phyloP scores from a whole-genome alignment of 2,797 vertebrate genomes.

The Sebastolobus alascanus region DNA sequence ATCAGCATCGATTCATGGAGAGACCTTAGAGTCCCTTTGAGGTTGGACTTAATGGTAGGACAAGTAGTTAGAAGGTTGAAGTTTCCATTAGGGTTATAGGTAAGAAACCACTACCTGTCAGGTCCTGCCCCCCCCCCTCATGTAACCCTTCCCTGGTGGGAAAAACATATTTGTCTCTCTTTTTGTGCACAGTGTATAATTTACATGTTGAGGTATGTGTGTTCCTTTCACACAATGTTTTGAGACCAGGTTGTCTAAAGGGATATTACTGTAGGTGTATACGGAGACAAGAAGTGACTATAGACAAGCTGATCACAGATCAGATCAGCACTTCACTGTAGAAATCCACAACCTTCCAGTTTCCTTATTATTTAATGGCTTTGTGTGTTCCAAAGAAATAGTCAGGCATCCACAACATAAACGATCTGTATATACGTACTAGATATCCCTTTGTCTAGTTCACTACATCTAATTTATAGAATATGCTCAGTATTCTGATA shows the following conservation, averaged over 20 bases:
- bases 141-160: constrained; percentile 30
- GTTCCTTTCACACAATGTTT: constrained; percentile 48
- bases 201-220: constrained; percentile 41
- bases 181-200: constrained; percentile 54
- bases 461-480: constrained; percentile 83
- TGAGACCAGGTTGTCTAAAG: constrained; percentile 65
- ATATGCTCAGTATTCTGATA: constrained; percentile 90
- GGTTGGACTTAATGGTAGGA: not conserved
- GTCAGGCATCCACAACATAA: constrained; percentile 50
- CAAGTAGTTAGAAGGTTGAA: not conserved
- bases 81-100: constrained; percentile 21
- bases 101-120: constrained; percentile 2
- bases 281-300: constrained; percentile 43
- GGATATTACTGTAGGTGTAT: constrained; percentile 75
- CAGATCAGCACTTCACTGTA: constrained; percentile 43
- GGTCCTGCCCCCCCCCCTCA: constrained; percentile 20
- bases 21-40: too few species aligned
- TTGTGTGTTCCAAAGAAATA: constrained; percentile 78
- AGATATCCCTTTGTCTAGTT: constrained; percentile 76
- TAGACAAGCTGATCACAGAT: constrained; percentile 48
- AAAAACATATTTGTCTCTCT: constrained; percentile 33
- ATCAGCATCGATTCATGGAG: too few species aligned
- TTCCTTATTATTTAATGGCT: constrained; percentile 61
- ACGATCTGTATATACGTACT: constrained; percentile 70
- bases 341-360: constrained; percentile 50